A percentile compares a stretch with the other conserved stretches of the same genome.
Evolutionary conservation across 2,797 vertebrate species (phyloP).

Genomic region (Spondyliosoma cantharus): DNA sequence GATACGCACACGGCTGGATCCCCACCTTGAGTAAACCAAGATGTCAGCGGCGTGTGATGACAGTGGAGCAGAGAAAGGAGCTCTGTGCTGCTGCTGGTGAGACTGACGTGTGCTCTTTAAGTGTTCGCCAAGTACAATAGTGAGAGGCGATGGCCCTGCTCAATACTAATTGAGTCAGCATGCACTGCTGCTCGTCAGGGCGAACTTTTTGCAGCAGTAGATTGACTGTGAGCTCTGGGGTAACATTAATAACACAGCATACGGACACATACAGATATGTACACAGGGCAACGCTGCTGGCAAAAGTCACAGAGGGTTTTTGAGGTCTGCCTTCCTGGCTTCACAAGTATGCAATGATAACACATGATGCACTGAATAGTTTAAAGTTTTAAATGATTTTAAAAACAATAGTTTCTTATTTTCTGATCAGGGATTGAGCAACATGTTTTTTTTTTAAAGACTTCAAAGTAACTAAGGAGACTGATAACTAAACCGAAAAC

Average conservation of each 20-base stretch:
- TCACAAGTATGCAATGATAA: constrained; percentile 3
- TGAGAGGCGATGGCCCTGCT: constrained; percentile 71
- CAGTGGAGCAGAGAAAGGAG: constrained; percentile 73
- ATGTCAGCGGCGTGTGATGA: constrained; percentile 70
- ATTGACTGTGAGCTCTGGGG: constrained; percentile 72
- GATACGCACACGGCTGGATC: constrained; percentile 48
- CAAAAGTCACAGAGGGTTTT: constrained; percentile 54
- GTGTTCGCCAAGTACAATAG: constrained; percentile 81
- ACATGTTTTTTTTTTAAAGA: no score
- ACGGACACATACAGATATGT: constrained; percentile 46
- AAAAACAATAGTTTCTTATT: background rate
- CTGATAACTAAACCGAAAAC: no score
- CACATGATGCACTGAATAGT: background rate
- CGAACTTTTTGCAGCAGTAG: constrained; percentile 71
- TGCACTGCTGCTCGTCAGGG: constrained; percentile 73
- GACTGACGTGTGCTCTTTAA: constrained; percentile 77
- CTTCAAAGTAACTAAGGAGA: no score
- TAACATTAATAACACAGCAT: constrained; percentile 72
- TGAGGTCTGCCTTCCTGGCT: background rate
- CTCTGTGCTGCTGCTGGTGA: constrained; percentile 75
- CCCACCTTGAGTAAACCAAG: constrained; percentile 79
- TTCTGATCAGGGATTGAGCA: background rate
- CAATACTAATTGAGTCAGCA: constrained; percentile 83
- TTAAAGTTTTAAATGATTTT: background rate
- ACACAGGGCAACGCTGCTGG: constrained; percentile 27